Base-by-base conservation (phyloP, 2,113 vertebrate species). In the Columbina picui region DNA sequence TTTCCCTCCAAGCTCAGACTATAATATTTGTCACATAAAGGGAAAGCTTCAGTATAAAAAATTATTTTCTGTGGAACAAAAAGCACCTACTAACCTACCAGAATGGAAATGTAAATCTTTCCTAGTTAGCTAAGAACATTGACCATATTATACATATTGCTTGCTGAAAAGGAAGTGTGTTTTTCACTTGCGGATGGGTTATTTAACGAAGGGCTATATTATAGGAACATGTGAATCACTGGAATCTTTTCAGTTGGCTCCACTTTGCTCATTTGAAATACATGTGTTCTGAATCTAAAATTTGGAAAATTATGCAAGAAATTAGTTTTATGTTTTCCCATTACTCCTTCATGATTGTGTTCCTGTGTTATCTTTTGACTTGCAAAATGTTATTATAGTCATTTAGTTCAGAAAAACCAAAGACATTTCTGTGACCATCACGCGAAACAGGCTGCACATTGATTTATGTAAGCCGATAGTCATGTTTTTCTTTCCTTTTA, bases 71-170 rank as follows among this genome's bases (percentile, higher is more conserved):
- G 53, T 95, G 95, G 92, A 97, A 96, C 87, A 96, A 96, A 96
- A 97, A 97, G 83, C 88, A 95, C 49, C 83, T 78, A 93, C 84
- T 76, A 92, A 90, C 55, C 73, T 75, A 96, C 92, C 88, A 96
- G 89, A 93, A 96, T 97, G 92, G 97, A 97, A 98, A 97, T 95
- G 95, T 92, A 97, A 97, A 95, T 96, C 89, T 97, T 97, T 96
- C 94, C 93, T 96, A 89, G 95, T 87, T 87, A 92, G 75, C 82
- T 57, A 70, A 84, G 97, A 97, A 92, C 94, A 93, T 94, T 94
- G 93, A 89, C 63, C 70, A n/a, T 96, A 78, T 94, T 96, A 73
- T 98, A 73, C 93, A 26, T 96, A 78, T 96, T 94, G 94, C 96
- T 94, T 94, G 86, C 94, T 97, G 96, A 97, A 97, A 96, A 95